Conservation (phyloP, 2,888 invertebrate species). For the Synanthedon formicaeformis region DNA sequence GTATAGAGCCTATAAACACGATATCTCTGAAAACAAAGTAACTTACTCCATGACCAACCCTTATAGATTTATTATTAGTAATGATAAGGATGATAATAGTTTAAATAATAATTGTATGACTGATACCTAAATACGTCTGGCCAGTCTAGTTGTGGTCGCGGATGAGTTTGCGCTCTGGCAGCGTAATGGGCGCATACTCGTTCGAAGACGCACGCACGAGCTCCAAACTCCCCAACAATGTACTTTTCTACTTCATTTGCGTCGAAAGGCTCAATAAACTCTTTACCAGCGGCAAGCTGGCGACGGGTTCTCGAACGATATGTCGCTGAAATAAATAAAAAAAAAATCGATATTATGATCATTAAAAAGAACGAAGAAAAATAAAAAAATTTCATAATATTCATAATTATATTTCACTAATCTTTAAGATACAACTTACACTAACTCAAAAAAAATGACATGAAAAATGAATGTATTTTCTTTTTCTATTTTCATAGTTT, state of each 20-base stretch:
- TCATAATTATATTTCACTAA: no score
- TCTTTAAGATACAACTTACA: no score
- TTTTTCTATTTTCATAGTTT: no score
- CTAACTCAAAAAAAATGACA: no score
- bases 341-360: no score
- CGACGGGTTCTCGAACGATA: slow-evolving; percentile 77
- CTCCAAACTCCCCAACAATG: slow-evolving; percentile 81
- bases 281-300: slow-evolving; percentile 32
- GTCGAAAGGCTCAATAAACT: slow-evolving; percentile 57
- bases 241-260: slow-evolving; percentile 82
- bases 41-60: no score
- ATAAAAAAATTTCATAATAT: no score
- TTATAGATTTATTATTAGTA: no score
- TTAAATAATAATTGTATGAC: background rate
- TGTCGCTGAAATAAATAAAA: slow-evolving; percentile 70
- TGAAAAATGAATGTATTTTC: no score
- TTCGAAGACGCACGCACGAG: slow-evolving; percentile 82
- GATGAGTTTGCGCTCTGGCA: slow-evolving; percentile 59
- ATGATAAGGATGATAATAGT: background rate
- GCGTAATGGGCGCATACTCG: slow-evolving; percentile 82
- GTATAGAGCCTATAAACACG: no score
- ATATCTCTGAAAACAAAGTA: no score
- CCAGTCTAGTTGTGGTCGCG: slow-evolving; percentile 74
- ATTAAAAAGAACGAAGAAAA: no score
- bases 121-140: slow-evolving; percentile 80